Percentiles rank a stretch among this genome's conserved stretches.
Evolutionary conservation across 2,888 invertebrate genomes (phyloP).

Genomic region (Lordiphosa andalusiaca): DNA sequence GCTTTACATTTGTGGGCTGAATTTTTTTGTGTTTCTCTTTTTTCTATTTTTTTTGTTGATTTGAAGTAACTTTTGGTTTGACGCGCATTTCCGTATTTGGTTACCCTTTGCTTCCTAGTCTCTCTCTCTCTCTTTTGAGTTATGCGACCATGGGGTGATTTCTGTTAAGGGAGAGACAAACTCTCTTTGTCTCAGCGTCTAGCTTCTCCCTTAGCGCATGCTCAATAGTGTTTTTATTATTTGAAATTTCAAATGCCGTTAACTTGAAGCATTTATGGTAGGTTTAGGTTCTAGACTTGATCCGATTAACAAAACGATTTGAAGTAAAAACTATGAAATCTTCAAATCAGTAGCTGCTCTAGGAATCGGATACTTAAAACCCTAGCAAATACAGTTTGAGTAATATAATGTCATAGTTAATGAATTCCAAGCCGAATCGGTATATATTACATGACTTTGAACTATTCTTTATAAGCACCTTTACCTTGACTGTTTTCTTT

Average conservation of each 20-base stretch:
- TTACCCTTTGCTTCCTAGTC: slow-evolving; percentile 65
- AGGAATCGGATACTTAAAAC: too few relatives aligned
- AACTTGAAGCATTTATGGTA: slow-evolving; percentile 6
- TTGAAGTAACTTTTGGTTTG: slow-evolving; percentile 60
- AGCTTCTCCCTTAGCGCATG: not conserved
- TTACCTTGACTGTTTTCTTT: too few relatives aligned
- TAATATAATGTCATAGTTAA: too few relatives aligned
- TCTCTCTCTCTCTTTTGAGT: slow-evolving; percentile 2
- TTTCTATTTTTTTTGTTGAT: slow-evolving; percentile 15
- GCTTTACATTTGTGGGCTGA: slow-evolving; percentile 20
- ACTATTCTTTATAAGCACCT: too few relatives aligned
- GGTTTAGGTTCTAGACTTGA: not conserved
- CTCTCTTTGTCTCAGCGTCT: slow-evolving; percentile 8
- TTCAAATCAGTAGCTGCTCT: too few relatives aligned
- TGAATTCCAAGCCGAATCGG: too few relatives aligned
- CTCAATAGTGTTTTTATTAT: slow-evolving; percentile 6
- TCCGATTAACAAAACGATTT: too few relatives aligned
- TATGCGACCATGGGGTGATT: slow-evolving; percentile 8
- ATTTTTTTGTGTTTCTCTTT: slow-evolving; percentile 22
- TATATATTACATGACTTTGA: too few relatives aligned
- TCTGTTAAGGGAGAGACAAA: not conserved
- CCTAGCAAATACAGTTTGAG: too few relatives aligned
- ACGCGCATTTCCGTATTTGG: slow-evolving; percentile 69
- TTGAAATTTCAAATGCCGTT: slow-evolving; percentile 24
- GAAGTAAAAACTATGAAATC: too few relatives aligned